Evolutionary conservation across 2,797 vertebrate species (phyloP), one percentile per base, ranked within the genome.

Genomic region (Nasua narica): DNA sequence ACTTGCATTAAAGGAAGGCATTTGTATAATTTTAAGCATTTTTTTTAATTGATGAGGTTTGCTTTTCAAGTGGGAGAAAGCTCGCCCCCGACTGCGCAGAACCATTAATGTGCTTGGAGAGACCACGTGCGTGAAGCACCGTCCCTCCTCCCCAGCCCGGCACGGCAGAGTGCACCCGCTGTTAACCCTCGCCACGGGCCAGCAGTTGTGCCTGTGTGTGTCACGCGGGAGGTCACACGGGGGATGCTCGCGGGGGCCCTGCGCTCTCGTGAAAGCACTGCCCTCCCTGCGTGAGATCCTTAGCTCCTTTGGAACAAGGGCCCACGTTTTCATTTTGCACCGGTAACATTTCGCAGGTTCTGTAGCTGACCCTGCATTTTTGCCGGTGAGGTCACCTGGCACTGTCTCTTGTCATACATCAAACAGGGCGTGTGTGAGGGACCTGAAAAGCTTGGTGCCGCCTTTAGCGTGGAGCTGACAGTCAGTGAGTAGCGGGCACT

Each of bases 241-340:
- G 19, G 18, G 2, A 29, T 0, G 3, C 50, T 11, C 58, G 25
- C 4, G 11, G 40, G 7, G 21, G 4, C 5, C 35, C 58, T 3
- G 25, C 0, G 2, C 65, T 2, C 0, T 5, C 10, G 1, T 0
- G 7, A 7, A 4, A 2, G n/a, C 5, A 2, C 7, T 0, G 32
- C 37, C 14, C 10, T 19, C 19, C 46, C 1, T 19, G 16, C 29
- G 8, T 16, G 69, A 35, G n/a, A 9, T 25, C n/a, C 46, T 32
- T 19, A 0, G 14, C 0, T 5, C 27, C 37, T 29, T 16, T 13
- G 4, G 67, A 18, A 50, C 16, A 2, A 50, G 21, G 43, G 14
- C 27, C 58, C 21, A 3, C 3, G 0, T 14, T 62, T 70, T 54
- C 50, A 3, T 54, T 48, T 7, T 54, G 35, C 0, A 0, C 13